Base-by-base conservation (phyloP, 2,888 invertebrate species). In the Pelosia muscerda region DNA sequence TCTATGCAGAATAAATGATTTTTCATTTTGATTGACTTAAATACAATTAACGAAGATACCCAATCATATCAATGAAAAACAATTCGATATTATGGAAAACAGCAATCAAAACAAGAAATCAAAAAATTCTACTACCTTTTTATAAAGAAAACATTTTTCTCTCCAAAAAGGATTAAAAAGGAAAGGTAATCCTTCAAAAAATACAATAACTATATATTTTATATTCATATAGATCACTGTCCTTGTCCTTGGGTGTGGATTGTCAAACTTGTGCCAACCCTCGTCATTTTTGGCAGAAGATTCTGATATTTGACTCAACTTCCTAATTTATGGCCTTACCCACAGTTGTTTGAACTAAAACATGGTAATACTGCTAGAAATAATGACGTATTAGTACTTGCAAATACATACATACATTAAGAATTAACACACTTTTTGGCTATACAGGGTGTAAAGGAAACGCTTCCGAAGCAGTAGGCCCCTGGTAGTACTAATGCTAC, bases 251-350 rank as follows among this genome's bases (percentile, higher is more conserved):
- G 26, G 63, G 63, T 56, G 38, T 19, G n/a, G 49, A n/a, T 56
- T 63, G 63, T 54, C 62, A 34, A 63, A 63, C 31, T 31, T 54
- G 19, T 4, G 34, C 61, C n/a, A 6, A 65, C 65, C 65, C 65
- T 65, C 54, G 28, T 65, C 65, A 65, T 53, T 26, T 22, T 28
- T 38, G 65, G 59, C 59, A 59, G 11, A 19, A 65, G 8, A 23
- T 65, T 28, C 15, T 61, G 26, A 66, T 66, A 56, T 61, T 66
- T 66, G 60, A 61, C 55, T 66, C 2, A 61, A 66, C 62, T 66
- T 66, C 57, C 42, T 42, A 66, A 66, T 66, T 62, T 66, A 66
- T 66, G 22, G 66, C 54, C 5, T 56, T 54, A 56, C 23, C 34
- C 19, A 49, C 54, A 59, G 28, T 60, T 66, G 60, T 54, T 34